phyloP scores from a whole-genome alignment of 1,140 invertebrate genomes.

The Lepidostoma basale region DNA sequence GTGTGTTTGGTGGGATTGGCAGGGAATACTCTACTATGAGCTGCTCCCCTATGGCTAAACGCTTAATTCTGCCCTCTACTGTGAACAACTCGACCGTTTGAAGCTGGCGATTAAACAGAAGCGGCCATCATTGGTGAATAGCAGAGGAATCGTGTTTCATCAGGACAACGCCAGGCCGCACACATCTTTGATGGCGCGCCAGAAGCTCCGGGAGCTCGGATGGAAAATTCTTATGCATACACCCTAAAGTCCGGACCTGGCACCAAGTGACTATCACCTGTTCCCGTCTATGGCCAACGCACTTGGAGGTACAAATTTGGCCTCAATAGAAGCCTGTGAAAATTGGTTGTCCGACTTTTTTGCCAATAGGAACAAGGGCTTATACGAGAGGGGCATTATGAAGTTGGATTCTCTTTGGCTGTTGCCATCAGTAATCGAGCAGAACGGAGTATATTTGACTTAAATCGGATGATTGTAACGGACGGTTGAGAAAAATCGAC shows the following conservation, averaged over 20 bases:
- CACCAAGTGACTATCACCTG: conserved; percentile 8
- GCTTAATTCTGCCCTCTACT: conserved; percentile 6
- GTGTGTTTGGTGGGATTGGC: conserved; percentile 9
- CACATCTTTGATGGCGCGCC: conserved; percentile 5
- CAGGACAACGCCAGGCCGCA: conserved; percentile 8
- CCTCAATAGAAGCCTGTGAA: conserved; percentile 1
- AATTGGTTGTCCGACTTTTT: conserved; percentile 5
- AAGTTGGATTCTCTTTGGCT: conserved; percentile 2
- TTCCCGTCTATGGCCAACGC: conserved; percentile 8
- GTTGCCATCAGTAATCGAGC: too few relatives aligned
- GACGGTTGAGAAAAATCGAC: too few relatives aligned
- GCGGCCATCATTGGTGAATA: conserved; percentile 8
- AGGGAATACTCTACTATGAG: conserved; percentile 9
- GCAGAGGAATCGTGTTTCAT: conserved; percentile 11
- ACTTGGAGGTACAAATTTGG: conserved; percentile 6
- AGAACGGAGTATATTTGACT: conserved; percentile 5
- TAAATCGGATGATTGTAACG: conserved; percentile 15
- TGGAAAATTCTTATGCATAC: conserved; percentile 1
- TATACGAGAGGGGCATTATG: conserved; percentile 10
- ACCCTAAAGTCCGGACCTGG: not conserved
- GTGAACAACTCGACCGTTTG: conserved; percentile 10
- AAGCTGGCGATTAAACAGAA: conserved; percentile 9
- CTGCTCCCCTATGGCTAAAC: conserved; percentile 3
- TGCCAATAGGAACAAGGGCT: not conserved
- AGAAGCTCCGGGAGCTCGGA: conserved; percentile 2